These are phyloP conservation scores for Sphaeramia orbicularis DNA, from an alignment of 2,797 vertebrate genomes.

Conservation along the genomic window DNA sequence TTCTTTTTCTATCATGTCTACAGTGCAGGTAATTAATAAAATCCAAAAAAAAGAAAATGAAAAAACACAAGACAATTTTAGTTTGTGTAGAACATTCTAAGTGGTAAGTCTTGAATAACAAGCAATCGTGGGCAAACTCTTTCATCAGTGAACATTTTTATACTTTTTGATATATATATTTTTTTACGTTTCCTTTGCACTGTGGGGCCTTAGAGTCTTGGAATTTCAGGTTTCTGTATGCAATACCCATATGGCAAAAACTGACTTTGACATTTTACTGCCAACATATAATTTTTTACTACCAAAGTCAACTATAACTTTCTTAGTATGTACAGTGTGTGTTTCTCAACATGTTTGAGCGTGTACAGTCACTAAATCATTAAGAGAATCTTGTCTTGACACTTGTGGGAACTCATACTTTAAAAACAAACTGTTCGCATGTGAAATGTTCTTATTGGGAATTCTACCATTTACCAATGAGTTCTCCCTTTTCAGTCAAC, in stretches of 20 bases:
- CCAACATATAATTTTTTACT: too few species aligned
- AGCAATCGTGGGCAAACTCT: not conserved
- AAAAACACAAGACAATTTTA: not conserved
- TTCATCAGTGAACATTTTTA: not conserved
- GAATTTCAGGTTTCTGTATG: too few species aligned
- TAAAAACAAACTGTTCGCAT: not conserved
- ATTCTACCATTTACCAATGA: too few species aligned
- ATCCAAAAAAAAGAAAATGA: not conserved
- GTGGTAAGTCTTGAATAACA: not conserved
- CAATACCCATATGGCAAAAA: too few species aligned
- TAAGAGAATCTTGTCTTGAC: not conserved
- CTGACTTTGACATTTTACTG: too few species aligned
- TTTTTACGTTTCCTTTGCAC: too few species aligned
- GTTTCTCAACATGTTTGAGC: not conserved
- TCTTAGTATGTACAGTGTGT: not conserved
- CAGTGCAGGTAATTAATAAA: not conserved
- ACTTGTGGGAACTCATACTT: not conserved
- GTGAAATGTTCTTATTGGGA: too few species aligned
- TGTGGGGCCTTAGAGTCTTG: too few species aligned
- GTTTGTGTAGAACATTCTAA: not conserved
- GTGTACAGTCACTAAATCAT: not conserved
- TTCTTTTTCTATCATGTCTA: conserved; percentile 97
- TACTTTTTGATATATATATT: too few species aligned
- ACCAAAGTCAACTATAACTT: not conserved
- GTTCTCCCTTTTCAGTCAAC: not conserved